Evolutionary conservation across 2,888 invertebrate genomes (phyloP).

Genomic region (Meloe dianella): DNA sequence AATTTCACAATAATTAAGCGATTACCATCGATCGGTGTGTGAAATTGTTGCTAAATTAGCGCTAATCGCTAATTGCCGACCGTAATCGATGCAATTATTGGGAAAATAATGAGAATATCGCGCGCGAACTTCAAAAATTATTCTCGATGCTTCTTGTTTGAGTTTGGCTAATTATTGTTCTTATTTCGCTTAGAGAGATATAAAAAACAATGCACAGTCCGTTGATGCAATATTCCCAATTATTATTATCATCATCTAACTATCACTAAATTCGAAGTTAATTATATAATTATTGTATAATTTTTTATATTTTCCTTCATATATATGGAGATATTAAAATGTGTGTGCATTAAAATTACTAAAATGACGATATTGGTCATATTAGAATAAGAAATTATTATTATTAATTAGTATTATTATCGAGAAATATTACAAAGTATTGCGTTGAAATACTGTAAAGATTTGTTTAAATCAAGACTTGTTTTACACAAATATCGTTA

Average conservation of each 20-base stretch:
- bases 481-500: neutral
- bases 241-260: neutral
- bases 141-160: neutral
- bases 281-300: conserved; percentile 22
- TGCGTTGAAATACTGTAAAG: conserved; percentile 38
- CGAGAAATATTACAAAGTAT: conserved; percentile 35
- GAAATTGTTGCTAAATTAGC: neutral
- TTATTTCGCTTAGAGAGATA: neutral
- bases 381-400: conserved; percentile 33
- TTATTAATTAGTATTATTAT: conserved; percentile 33
- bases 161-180: neutral
- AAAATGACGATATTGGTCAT: conserved; percentile 36
- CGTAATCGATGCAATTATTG: neutral
- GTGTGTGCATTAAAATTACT: conserved; percentile 13
- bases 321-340: conserved; percentile 15
- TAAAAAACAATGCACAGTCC: neutral
- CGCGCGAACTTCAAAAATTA: neutral
- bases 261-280: conserved; percentile 9
- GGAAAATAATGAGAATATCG: neutral
- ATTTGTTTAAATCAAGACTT: conserved; percentile 27
- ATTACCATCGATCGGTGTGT: no score
- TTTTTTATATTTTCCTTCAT: conserved; percentile 21
- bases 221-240: conserved; percentile 2
- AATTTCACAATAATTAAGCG: no score
- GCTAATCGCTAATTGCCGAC: neutral